Evolutionary conservation across 2,113 vertebrate species (phyloP).

Genomic region (Bujurquina vittata): DNA sequence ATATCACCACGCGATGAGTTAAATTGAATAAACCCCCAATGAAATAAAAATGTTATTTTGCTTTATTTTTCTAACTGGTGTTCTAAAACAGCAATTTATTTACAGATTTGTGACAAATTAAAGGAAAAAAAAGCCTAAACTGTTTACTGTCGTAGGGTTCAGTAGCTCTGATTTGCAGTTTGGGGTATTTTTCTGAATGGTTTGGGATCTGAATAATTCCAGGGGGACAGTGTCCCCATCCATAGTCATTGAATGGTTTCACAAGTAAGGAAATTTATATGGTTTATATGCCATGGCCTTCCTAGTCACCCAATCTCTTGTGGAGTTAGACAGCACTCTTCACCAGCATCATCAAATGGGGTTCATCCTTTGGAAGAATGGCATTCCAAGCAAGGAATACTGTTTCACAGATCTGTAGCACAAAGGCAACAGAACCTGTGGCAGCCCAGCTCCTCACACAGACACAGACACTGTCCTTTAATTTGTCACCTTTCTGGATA

Average conservation of each 20-base stretch:
- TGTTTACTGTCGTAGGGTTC: background rate
- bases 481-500: background rate
- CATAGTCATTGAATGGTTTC: background rate
- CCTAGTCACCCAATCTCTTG: too few species aligned
- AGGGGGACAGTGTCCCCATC: background rate
- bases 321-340: background rate
- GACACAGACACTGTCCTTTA: background rate
- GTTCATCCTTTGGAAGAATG: background rate
- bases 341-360: background rate
- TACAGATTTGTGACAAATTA: background rate
- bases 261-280: background rate
- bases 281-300: background rate
- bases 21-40: background rate
- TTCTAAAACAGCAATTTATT: background rate
- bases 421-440: background rate
- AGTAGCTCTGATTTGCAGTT: background rate
- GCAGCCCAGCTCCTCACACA: too few species aligned
- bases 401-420: background rate
- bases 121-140: background rate
- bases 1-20: slow-evolving; percentile 2
- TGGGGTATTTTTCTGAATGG: background rate
- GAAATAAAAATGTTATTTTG: background rate
- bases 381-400: background rate
- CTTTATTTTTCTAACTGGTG: background rate
- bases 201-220: background rate